Base-by-base conservation (phyloP, 2,888 invertebrate genomes). In the Eupeodes latifasciatus region DNA sequence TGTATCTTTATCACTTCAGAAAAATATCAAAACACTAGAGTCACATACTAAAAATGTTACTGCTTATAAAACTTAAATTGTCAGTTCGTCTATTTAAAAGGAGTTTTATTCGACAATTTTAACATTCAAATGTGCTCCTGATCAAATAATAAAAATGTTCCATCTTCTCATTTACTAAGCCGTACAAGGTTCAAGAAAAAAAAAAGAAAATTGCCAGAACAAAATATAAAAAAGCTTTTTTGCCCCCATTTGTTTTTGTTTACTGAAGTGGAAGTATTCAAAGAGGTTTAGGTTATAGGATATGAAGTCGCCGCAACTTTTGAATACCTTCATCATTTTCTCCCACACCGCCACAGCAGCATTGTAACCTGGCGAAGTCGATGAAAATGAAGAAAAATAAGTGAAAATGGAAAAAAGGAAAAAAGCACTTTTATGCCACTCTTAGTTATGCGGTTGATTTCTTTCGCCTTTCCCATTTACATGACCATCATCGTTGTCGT, bases 391-490 rank as follows among this genome's bases (percentile, higher is more conserved):
- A 55, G 40, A 59, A 80, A 80, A 69, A 61, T 11, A 36, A 81
- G 53, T 67, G 47, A 40, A 40, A 40, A 40, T 40, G 9, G 6
- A 40, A 40, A 11, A 10, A 1, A 53, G 12, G 7, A 47, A 27
- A 59, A 74, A 72, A 72, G 67, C 83, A 80, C 83, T 83, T 87
- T 83, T 62, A 72, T 66, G 76, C 80, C 75, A 81, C 75, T 88
- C 27, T 9, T 82, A 81, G 78, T 81, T 84, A 81, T 88, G 85
- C 85, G 85, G 85, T 85, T 88, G 88, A 88, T 88, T 88, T 88
- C 85, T 81, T 81, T 88, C 81, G 85, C 88, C 57, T 81, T 77
- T 75, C 81, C 78, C 81, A 85, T 84, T 84, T 81, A 81, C 77
- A 88, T 81, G 81, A 88, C 77, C 77, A 62, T 69, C 83, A 44